Evolutionary conservation across 2,113 vertebrate genomes (phyloP).

Genomic region (Stegostoma tigrinum): DNA sequence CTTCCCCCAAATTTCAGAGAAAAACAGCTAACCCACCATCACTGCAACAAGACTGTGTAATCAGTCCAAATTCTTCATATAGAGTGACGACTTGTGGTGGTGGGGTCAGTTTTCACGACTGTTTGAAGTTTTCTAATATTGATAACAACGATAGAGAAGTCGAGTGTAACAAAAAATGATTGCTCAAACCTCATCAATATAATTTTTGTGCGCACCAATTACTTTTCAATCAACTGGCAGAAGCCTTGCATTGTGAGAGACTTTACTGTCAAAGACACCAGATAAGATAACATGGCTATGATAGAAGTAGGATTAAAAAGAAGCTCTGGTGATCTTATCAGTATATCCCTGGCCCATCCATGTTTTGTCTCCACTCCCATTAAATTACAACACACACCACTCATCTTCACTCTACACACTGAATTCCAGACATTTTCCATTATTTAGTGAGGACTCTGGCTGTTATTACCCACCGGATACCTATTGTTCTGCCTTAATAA

Average conservation of each 20-base stretch:
- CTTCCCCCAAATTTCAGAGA: background rate
- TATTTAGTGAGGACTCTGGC: background rate
- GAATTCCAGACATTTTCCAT: background rate
- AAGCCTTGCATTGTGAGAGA: background rate
- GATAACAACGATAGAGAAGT: background rate
- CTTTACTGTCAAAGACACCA: background rate
- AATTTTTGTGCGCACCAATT: background rate
- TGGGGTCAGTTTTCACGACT: too few species aligned
- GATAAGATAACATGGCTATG: background rate
- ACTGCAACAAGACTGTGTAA: background rate
- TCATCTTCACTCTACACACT: background rate
- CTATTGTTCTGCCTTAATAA: background rate
- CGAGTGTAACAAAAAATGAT: background rate
- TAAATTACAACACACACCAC: background rate
- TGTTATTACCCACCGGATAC: background rate
- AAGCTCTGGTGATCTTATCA: background rate
- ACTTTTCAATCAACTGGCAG: background rate
- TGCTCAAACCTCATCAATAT: background rate
- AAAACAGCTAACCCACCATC: background rate
- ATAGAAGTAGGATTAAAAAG: background rate
- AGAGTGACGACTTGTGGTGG: too few species aligned
- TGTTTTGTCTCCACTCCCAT: background rate
- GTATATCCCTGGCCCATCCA: background rate
- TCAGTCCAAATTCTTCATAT: background rate
- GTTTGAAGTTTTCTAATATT: background rate